A percentile compares a stretch with the other conserved stretches of the same genome.
Conservation (phyloP, 2,113 vertebrate genomes). For the Tricholaema leucomelas region DNA sequence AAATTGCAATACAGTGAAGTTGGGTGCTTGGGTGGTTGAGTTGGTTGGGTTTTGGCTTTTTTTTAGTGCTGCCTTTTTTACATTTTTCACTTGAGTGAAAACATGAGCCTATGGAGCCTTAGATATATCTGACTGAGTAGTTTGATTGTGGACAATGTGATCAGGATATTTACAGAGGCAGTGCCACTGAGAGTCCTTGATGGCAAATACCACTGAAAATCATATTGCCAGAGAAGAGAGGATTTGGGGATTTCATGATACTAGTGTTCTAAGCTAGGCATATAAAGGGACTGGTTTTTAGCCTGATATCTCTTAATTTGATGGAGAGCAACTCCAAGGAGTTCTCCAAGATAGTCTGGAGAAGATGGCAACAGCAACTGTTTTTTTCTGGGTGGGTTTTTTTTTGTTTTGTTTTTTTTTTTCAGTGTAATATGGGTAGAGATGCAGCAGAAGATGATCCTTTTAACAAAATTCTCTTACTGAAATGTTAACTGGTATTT, state of each 20-base stretch:
- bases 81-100: background rate
- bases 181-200: background rate
- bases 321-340: background rate
- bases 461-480: background rate
- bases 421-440: background rate
- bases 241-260: background rate
- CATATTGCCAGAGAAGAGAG: background rate
- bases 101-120: background rate
- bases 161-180: background rate
- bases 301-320: background rate
- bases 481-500: background rate
- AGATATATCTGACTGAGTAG: background rate
- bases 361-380: background rate
- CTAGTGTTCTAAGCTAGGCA: background rate
- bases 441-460: background rate
- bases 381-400: no score
- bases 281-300: background rate
- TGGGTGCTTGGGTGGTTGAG: background rate
- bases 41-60: background rate
- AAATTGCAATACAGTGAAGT: background rate
- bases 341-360: background rate
- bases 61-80: background rate
- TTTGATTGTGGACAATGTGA: background rate
- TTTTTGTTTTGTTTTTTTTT: background rate
- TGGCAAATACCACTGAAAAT: background rate